A percentile compares a stretch with the other conserved stretches of the same genome.
phyloP scores from a whole-genome alignment of 2,113 vertebrate species.

The Gorsachius goisagi region DNA sequence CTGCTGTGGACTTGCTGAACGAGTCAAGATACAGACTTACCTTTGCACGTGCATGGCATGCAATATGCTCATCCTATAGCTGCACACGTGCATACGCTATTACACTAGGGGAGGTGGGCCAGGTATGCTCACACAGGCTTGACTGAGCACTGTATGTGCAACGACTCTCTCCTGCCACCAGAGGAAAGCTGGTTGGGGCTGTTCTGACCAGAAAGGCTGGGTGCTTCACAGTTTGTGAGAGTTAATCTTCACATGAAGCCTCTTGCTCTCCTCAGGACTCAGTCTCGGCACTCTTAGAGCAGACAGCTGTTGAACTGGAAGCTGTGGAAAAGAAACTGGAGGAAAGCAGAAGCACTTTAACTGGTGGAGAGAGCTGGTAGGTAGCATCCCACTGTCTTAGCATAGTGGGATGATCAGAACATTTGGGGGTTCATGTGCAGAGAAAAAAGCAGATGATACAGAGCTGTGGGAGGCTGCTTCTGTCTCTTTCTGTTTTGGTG shows the following conservation, averaged over 20 bases:
- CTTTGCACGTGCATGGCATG: background rate
- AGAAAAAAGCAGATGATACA: background rate
- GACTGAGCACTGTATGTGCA: background rate
- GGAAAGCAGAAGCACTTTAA: slow-evolving; percentile 62
- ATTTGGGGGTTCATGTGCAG: background rate
- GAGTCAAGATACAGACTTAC: background rate
- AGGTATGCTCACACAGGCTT: background rate
- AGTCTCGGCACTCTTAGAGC: slow-evolving; percentile 77
- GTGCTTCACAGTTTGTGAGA: background rate
- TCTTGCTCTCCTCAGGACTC: slow-evolving; percentile 73
- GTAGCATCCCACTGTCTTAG: background rate
- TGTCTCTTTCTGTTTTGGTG: background rate
- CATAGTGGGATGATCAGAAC: background rate
- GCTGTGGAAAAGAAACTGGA: slow-evolving; percentile 74
- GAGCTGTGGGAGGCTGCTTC: background rate
- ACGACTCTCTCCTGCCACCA: background rate
- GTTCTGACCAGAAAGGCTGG: background rate
- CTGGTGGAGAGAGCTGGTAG: slow-evolving; percentile 80
- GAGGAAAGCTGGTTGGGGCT: background rate
- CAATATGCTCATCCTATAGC: background rate
- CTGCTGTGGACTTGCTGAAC: background rate
- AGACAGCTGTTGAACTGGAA: slow-evolving; percentile 79
- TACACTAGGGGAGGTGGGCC: background rate
- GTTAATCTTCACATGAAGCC: background rate
- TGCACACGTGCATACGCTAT: background rate